Base-by-base conservation (phyloP, 2,888 invertebrate species). In the Andrena flavipes region DNA sequence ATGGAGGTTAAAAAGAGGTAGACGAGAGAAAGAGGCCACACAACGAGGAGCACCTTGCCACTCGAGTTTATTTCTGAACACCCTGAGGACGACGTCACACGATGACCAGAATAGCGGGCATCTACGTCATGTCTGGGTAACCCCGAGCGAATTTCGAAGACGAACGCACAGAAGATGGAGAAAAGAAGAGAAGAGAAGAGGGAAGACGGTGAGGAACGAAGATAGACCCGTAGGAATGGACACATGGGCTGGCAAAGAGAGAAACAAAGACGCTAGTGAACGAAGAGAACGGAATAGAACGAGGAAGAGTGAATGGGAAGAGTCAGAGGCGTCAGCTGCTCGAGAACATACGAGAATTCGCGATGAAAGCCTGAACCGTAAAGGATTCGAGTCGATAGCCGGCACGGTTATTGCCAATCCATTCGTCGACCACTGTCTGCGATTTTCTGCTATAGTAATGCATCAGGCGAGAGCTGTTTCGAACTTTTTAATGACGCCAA, bases 71-170 rank as follows among this genome's bases (percentile, higher is more conserved):
- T 87, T 87, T 87, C 73, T 86, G 87, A 86, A 84, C 73, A 71
- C 71, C 70, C 79, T 79, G 87, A 79, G 63, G 70, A 86, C 86
- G 76, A 87, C 88, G 87, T 87, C 88, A 87, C 87, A 73, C 69
- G 73, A 77, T 73, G 75, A 88, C 86, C 86, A 87, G 80, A 87
- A 87, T 87, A 87, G 87, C 86, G 69, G 72, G 62, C 60, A 79
- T 86, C 84, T 86, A 88, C 87, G 88, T 87, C 87, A 87, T n/a
- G 84, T 75, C 82, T 87, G 81, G 87, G 87, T 84, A 84, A 86
- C 84, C 79, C 86, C 84, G 65, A 76, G 76, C 79, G 29, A 88
- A 80, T 81, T 81, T 88, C 72, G 69, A 73, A 75, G 80, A 68
- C 75, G 74, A 83, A 80, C 83, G 73, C 42, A 56, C 51, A n/a